Evolutionary conservation across 2,113 vertebrate genomes (phyloP).

Genomic region (Potamarius usumacintae): DNA sequence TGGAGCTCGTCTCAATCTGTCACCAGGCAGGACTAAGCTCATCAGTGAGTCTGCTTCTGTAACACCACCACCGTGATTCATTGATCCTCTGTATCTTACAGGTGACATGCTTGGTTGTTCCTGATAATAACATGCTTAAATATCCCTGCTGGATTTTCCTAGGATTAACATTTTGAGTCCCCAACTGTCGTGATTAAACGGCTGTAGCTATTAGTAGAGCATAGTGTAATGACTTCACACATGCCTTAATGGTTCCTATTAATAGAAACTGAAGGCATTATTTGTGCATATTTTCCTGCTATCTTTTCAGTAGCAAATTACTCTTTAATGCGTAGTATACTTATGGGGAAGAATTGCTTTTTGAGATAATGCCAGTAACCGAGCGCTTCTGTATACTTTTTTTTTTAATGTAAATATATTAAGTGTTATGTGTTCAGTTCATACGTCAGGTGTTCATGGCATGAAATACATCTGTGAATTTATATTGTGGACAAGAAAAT

Average conservation of each 20-base stretch:
- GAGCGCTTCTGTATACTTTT: not conserved
- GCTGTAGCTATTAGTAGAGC: constrained; percentile 20
- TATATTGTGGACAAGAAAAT: not conserved
- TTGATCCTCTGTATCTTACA: constrained; percentile 4
- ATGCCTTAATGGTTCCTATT: constrained; percentile 12
- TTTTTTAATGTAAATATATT: not conserved
- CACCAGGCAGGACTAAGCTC: constrained; percentile 21
- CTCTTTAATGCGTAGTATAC: not conserved
- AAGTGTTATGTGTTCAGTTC: not conserved
- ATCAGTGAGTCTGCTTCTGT: constrained; percentile 13
- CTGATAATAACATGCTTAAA: constrained; percentile 24
- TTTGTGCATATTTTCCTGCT: constrained; percentile 1
- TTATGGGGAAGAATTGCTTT: not conserved
- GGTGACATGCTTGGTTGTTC: constrained; percentile 9
- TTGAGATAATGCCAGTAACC: no score
- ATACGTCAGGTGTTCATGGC: not conserved
- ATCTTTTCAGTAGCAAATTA: constrained; percentile 10
- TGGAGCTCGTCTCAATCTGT: constrained; percentile 34
- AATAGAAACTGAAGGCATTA: constrained; percentile 6
- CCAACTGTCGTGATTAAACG: constrained; percentile 28
- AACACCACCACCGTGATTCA: constrained; percentile 4
- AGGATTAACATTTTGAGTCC: not conserved
- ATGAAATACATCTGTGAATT: not conserved
- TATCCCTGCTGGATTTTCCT: constrained; percentile 1
- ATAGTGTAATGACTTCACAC: constrained; percentile 33